These are phyloP conservation scores for Frieseomelitta varia DNA, from an alignment of 1,140 invertebrate species.

Conservation along the genomic window DNA sequence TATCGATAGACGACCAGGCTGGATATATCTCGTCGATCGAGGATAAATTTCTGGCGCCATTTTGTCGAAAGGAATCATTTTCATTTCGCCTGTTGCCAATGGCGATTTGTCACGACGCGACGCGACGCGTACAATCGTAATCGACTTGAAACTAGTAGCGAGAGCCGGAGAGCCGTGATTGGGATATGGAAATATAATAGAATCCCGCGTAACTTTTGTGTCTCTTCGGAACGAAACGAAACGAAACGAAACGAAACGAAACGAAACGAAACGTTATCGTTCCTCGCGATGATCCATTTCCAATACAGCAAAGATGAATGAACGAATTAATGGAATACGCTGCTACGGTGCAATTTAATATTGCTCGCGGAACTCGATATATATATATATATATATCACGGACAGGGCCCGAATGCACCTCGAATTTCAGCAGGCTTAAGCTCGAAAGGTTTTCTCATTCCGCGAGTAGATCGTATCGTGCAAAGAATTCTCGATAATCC, in stretches of 20 bases:
- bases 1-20: not conserved
- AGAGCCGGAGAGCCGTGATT: not conserved
- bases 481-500: not conserved
- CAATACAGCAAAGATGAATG: conserved; percentile 22
- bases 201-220: not conserved
- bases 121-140: not conserved
- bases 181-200: not conserved
- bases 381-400: too few relatives aligned
- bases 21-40: too few relatives aligned
- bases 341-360: conserved; percentile 18
- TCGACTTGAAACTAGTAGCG: not conserved
- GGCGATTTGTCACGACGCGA: not conserved
- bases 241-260: too few relatives aligned
- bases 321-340: conserved; percentile 30
- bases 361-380: not conserved
- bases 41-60: not conserved
- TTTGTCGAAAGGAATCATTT: not conserved
- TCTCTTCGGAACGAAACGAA: not conserved
- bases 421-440: conserved; percentile 14
- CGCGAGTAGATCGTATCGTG: not conserved
- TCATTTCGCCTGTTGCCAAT: not conserved
- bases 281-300: conserved; percentile 36
- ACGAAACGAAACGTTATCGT: not conserved
- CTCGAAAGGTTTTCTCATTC: conserved; percentile 38
- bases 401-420: not conserved